phyloP scores from a whole-genome alignment of 2,888 invertebrate genomes.

The Lithophane ornitopus region DNA sequence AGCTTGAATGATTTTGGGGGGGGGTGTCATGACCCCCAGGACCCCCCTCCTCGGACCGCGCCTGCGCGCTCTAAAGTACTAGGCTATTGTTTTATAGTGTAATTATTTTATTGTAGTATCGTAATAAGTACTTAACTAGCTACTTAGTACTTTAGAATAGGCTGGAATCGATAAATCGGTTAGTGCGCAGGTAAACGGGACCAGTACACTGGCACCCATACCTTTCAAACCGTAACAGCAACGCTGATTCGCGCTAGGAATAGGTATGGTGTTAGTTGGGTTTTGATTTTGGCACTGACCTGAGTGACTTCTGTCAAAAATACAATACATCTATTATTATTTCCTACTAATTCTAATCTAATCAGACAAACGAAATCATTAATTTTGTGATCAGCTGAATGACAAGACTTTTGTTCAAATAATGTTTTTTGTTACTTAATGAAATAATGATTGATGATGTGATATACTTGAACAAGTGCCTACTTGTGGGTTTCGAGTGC shows the following conservation, averaged over 20 bases:
- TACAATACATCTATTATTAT: conserved; percentile 27
- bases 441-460: conserved; percentile 57
- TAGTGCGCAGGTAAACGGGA: too few species aligned
- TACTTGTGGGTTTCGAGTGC: conserved; percentile 31
- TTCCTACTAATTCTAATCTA: conserved; percentile 32
- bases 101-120: too few species aligned
- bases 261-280: not conserved
- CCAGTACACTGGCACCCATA: too few species aligned
- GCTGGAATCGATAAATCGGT: too few species aligned
- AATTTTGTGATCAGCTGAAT: conserved; percentile 34
- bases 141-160: too few species aligned
- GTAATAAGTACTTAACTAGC: too few species aligned
- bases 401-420: conserved; percentile 43
- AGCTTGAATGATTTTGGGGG: too few species aligned
- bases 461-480: conserved; percentile 44
- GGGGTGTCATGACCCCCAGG: too few species aligned
- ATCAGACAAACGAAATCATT: conserved; percentile 35
- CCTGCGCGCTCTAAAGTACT: too few species aligned
- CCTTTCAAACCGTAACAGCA: not conserved
- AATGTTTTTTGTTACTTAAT: conserved; percentile 44
- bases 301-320: conserved; percentile 32
- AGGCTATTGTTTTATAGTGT: too few species aligned
- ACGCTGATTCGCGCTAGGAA: not conserved
- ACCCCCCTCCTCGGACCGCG: too few species aligned
- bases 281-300: conserved; percentile 34